Base-by-base conservation (phyloP, 2,113 vertebrate species). In the Corythornis cristatus region DNA sequence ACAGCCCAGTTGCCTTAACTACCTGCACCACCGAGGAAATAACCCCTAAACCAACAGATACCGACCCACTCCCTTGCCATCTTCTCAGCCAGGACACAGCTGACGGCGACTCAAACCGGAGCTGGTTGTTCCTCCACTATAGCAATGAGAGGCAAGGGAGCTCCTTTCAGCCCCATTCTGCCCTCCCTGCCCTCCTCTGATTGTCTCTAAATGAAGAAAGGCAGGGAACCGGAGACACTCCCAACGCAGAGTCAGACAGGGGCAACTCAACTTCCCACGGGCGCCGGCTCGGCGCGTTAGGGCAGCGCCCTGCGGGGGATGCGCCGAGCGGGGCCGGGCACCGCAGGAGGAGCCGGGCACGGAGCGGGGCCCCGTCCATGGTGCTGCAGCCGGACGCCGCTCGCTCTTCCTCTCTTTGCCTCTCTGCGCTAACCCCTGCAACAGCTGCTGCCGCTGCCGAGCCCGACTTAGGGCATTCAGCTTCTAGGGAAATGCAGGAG, bases 181-280 rank as follows among this genome's bases (percentile, higher is more conserved):
- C 42, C 37, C 25, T 7, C 19, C 37, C 11, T 1, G 3, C 4
- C 0, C 21, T 18, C 21, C 10, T 48, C 33, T 54, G n/a, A 11
- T 42, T 48, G 29, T 33, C 29, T 71, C 58, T 19, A 16, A 4
- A 14, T 0, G 8, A 40, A 21, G n/a, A 43, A 58, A 48, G 50
- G 11, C 66, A 26, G 42, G 14, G 14, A 83, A 64, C 51, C 71
- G 25, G 3, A 26, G 51, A 9, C 0, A 8, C 18, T 33, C 28
- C 37, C 11, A 20, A 21, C 14, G 22, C 45, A 2, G 11, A 15
- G 65, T 26, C 21, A 3, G 3, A 25, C 46, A 42, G 42, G 65
- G 74, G 19, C 45, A 0, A 77, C 7, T 3, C 88, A 25, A 20
- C 45, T 25, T 35, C 33, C 15, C 1, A 19, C 75, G 26, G 43